Conservation (phyloP, 2,797 vertebrate genomes). For the Oryzias sinensis region DNA sequence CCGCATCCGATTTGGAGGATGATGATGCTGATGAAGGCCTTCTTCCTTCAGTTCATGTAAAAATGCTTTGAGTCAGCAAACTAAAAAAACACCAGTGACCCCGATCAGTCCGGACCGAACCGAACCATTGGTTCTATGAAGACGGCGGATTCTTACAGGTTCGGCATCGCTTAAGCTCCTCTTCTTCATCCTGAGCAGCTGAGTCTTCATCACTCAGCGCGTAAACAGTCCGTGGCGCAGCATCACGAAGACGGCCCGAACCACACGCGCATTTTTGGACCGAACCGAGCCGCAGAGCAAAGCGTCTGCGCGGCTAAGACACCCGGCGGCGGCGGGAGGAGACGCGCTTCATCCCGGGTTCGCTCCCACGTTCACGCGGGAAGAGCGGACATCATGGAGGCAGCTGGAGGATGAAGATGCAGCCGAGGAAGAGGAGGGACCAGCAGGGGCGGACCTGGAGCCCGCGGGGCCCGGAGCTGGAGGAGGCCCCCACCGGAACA, state of each 20-base stretch:
- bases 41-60: no score
- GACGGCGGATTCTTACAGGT: background rate
- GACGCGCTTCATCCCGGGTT: slow-evolving; percentile 10
- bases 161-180: slow-evolving; percentile 1
- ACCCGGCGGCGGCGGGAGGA: background rate
- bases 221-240: slow-evolving; percentile 16
- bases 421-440: slow-evolving; percentile 30
- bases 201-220: background rate
- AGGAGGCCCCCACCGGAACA: no score
- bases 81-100: no score
- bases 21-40: no score
- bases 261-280: slow-evolving; percentile 9
- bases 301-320: background rate
- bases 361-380: slow-evolving; percentile 17
- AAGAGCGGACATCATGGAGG: slow-evolving; percentile 23
- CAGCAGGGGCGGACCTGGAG: slow-evolving; percentile 21
- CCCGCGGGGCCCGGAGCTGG: background rate
- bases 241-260: slow-evolving; percentile 12
- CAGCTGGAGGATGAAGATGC: slow-evolving; percentile 24
- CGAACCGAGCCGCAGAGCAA: slow-evolving; percentile 6
- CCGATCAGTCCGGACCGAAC: background rate
- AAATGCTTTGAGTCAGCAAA: no score
- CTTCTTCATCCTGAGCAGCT: background rate
- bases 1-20: no score
- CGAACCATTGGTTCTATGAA: background rate